Evolutionary conservation across 1,140 invertebrate species (phyloP).

Genomic region (Sesamia nonagrioides): DNA sequence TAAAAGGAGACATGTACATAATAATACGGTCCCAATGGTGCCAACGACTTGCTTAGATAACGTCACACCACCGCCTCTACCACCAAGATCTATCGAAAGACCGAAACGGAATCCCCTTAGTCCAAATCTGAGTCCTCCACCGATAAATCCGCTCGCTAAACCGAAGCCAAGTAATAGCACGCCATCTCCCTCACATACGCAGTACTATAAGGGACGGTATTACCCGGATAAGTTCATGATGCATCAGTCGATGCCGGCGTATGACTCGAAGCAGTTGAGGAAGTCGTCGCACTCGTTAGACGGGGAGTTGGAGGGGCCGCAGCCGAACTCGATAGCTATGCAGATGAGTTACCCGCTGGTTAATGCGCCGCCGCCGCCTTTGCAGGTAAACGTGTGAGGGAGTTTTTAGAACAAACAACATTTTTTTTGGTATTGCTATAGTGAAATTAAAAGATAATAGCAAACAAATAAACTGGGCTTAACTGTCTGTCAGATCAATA

Average conservation of each 20-base stretch:
- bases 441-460: too few relatives aligned
- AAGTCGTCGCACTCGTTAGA: constrained; percentile 76
- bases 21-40: constrained; percentile 74
- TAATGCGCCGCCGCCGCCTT: constrained; percentile 75
- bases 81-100: constrained; percentile 77
- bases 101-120: constrained; percentile 58
- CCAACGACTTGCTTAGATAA: constrained; percentile 84
- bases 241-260: constrained; percentile 70
- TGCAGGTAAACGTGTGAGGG: constrained; percentile 67
- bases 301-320: constrained; percentile 73
- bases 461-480: too few relatives aligned
- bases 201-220: constrained; percentile 57
- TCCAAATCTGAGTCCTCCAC: constrained; percentile 49
- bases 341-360: constrained; percentile 87
- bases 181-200: not conserved
- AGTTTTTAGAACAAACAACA: constrained; percentile 16
- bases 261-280: constrained; percentile 60
- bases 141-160: constrained; percentile 62
- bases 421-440: too few relatives aligned
- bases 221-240: constrained; percentile 62
- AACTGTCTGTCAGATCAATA: too few relatives aligned
- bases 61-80: constrained; percentile 86
- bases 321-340: constrained; percentile 86
- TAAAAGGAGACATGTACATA: constrained; percentile 61
- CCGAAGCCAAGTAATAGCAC: constrained; percentile 57